Evolutionary conservation across 2,888 invertebrate genomes (phyloP).

Genomic region (Caenorhabditis drosophilae): DNA sequence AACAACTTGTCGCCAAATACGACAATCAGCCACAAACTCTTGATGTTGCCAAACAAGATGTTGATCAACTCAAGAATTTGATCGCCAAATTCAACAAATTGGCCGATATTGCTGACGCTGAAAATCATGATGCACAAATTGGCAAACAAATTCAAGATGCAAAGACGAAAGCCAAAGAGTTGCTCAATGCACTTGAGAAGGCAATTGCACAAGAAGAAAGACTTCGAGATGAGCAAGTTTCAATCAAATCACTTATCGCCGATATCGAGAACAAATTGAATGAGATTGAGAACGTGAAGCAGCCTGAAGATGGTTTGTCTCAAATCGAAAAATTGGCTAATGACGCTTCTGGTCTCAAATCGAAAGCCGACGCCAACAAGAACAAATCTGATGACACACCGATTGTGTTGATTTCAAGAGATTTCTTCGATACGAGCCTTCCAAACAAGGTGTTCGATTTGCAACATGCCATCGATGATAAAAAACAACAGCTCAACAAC

Average conservation of each 20-base stretch:
- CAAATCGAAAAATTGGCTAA: slow-evolving; percentile 17
- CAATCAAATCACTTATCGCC: neutral
- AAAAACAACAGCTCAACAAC: slow-evolving; percentile 17
- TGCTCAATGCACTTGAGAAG: slow-evolving; percentile 5
- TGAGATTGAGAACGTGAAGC: neutral
- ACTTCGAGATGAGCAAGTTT: slow-evolving; percentile 4
- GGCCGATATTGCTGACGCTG: neutral
- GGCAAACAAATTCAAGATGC: slow-evolving; percentile 18
- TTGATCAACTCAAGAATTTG: slow-evolving; percentile 6
- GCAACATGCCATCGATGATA: slow-evolving; percentile 18
- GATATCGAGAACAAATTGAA: neutral
- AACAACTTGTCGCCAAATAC: slow-evolving; percentile 14
- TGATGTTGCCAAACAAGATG: slow-evolving; percentile 10
- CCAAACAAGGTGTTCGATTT: slow-evolving; percentile 5
- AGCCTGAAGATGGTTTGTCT: slow-evolving; percentile 8
- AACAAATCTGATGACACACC: slow-evolving; percentile 1
- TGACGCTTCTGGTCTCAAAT: slow-evolving; percentile 13
- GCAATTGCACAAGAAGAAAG: slow-evolving; percentile 11
- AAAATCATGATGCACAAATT: slow-evolving; percentile 10
- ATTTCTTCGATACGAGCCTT: slow-evolving; percentile 13
- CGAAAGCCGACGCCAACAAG: slow-evolving; percentile 11
- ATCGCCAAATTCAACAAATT: slow-evolving; percentile 3
- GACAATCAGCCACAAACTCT: slow-evolving; percentile 10
- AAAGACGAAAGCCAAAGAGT: slow-evolving; percentile 17
- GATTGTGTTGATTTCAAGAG: slow-evolving; percentile 13